Base-by-base conservation (phyloP, 2,888 invertebrate genomes). In the Euzophera pinguis region DNA sequence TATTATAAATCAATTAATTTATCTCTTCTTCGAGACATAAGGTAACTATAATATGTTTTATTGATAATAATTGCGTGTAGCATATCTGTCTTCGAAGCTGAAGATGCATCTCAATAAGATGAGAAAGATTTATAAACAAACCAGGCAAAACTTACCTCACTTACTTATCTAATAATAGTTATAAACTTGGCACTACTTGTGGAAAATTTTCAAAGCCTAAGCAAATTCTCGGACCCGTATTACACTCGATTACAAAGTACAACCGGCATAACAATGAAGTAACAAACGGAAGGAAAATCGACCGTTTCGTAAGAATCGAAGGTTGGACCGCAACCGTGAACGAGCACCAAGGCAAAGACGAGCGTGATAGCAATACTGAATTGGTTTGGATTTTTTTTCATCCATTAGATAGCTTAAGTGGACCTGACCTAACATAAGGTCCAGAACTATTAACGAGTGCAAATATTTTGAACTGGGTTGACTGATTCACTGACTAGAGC, bases 271-370 rank as follows among this genome's bases (percentile, higher is more conserved):
- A 65, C 64, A 62, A 65, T 65, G 58, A 59, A 50, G 49, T 49
- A 49, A 52, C 63, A 60, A 67, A 64, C 72, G 81, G 80, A 81
- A 84, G 85, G 85, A 84, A 85, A 84, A 66, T 61, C 61, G 58
- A 57, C 47, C 45, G 71, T 77, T 76, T 81, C 72, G 74, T 78
- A 79, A 80, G 60, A 47, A 32, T 45, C 52, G 64, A 65, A 71
- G 72, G 70, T 66, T 62, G 56, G 55, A 55, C 52, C 55, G 51
- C 47, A 62, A 61, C 72, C 72, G 67, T 69, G 70, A 68, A 63
- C 61, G 37, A 47, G 47, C 49, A 54, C 45, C 71, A 71, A 74
- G 72, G 70, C 66, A 67, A 73, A 62, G 65, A 62, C 55, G 63
- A 62, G 63, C 74, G 65, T 65, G 70, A 67, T 65, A 50, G 49